Conservation (phyloP, 2,797 vertebrate species). For the Setipinna tenuifilis region DNA sequence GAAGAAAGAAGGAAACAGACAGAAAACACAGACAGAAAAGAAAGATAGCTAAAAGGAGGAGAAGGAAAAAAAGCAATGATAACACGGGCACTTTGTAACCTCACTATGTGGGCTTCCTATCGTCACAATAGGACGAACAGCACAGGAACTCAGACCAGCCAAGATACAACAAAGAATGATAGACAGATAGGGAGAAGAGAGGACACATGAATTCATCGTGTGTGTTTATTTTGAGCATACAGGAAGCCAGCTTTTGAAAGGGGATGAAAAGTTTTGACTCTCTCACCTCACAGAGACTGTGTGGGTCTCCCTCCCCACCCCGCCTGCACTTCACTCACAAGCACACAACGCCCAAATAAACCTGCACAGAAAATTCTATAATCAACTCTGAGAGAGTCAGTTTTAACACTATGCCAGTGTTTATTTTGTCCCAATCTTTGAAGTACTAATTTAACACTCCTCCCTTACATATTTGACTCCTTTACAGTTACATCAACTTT, state of each 20-base stretch:
- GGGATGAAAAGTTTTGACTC: conserved; percentile 30
- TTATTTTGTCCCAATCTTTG: too few species aligned
- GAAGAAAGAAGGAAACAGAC: background rate
- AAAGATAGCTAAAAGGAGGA: background rate
- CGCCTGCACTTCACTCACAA: background rate
- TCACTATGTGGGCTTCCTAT: background rate
- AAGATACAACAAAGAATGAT: background rate
- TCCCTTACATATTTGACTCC: too few species aligned
- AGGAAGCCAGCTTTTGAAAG: background rate
- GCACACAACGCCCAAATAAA: conserved; percentile 6
- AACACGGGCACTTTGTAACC: background rate
- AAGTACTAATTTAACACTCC: too few species aligned
- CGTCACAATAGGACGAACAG: background rate
- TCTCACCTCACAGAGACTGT: conserved; percentile 37
- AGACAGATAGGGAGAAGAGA: conserved; percentile 45
- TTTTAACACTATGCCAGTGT: too few species aligned
- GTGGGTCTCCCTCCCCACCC: background rate
- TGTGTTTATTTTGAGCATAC: conserved; percentile 10
- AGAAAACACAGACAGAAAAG: background rate
- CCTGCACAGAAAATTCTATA: too few species aligned
- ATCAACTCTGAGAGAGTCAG: too few species aligned
- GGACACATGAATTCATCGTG: background rate
- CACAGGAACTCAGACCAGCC: background rate
- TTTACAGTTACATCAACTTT: too few species aligned
- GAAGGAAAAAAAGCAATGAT: background rate